phyloP scores from a whole-genome alignment of 2,113 vertebrate species.

The Oreotrochilus melanogaster region DNA sequence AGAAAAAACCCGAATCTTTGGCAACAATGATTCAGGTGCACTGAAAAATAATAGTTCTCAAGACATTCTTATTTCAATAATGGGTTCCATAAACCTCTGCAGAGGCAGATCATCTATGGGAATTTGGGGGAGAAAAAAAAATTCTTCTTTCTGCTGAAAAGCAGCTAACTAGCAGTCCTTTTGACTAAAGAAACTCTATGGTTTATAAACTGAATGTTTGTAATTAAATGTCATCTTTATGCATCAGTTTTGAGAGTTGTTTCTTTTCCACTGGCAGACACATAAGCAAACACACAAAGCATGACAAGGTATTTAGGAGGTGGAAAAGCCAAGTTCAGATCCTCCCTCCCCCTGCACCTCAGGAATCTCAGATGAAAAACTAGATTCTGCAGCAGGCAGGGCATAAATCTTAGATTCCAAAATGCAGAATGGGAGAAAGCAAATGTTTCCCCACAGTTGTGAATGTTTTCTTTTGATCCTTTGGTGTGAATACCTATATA shows the following conservation, averaged over 20 bases:
- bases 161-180: not conserved
- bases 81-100: not conserved
- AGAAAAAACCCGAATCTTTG: not conserved
- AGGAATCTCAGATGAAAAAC: not conserved
- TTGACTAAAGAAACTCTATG: not conserved
- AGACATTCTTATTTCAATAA: not conserved
- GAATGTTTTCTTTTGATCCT: not conserved
- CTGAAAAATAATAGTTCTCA: not conserved
- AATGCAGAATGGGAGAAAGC: not conserved
- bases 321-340: not conserved
- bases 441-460: not conserved
- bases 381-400: not conserved
- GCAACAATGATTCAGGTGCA: not conserved
- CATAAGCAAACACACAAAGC: not conserved
- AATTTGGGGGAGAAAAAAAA: not conserved
- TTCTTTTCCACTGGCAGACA: not conserved
- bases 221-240: not conserved
- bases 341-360: not conserved
- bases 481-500: not conserved
- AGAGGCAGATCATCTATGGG: not conserved
- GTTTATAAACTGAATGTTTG: not conserved
- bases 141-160: not conserved
- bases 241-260: not conserved
- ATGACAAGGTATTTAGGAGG: not conserved
- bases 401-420: not conserved